Conservation (phyloP, 2,797 vertebrate species). For the Naso thynnoides region DNA sequence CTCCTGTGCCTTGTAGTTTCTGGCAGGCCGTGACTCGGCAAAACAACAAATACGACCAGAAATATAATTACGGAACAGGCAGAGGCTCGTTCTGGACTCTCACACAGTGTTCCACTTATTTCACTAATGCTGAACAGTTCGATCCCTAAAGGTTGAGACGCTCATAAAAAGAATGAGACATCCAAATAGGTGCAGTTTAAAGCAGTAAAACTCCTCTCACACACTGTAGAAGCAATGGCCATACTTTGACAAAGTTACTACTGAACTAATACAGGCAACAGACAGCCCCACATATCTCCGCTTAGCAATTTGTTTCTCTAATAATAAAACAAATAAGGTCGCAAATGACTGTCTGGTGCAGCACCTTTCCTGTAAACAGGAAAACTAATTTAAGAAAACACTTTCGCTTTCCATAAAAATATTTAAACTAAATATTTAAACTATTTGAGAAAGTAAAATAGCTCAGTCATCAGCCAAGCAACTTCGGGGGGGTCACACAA, state of each 20-base stretch:
- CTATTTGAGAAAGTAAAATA: no score
- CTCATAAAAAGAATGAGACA: neutral
- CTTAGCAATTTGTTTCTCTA: neutral
- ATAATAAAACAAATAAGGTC: neutral
- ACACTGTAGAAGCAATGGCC: neutral
- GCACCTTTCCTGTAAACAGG: no score
- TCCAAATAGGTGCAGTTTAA: slow-evolving; percentile 10
- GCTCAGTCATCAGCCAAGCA: no score
- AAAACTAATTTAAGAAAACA: no score
- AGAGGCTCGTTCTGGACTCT: slow-evolving; percentile 20
- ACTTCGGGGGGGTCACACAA: no score
- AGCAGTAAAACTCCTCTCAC: neutral
- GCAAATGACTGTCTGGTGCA: neutral
- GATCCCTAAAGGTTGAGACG: slow-evolving; percentile 2
- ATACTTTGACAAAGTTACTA: neutral
- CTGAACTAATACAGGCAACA: neutral
- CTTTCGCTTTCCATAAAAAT: neutral
- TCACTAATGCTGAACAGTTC: slow-evolving; percentile 18
- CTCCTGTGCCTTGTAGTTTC: slow-evolving; percentile 1
- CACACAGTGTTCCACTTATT: slow-evolving; percentile 17
- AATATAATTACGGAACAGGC: slow-evolving; percentile 36
- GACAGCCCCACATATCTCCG: neutral
- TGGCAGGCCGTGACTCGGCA: slow-evolving; percentile 29
- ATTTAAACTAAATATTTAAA: no score
- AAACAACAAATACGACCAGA: slow-evolving; percentile 44